Conservation (phyloP, 2,888 invertebrate genomes). For the Charanyca ferruginea region DNA sequence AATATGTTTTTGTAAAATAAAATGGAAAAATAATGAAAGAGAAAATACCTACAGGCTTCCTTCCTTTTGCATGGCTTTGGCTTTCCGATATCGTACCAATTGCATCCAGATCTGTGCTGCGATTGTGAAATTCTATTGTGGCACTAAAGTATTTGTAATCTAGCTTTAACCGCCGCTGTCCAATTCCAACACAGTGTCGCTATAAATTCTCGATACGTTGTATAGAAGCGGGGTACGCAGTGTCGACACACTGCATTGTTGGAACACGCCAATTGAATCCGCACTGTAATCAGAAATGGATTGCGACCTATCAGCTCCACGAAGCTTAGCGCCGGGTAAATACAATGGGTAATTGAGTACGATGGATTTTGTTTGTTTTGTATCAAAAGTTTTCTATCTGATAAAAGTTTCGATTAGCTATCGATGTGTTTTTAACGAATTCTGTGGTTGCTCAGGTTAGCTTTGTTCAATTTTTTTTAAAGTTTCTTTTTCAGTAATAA, state of each 20-base stretch:
- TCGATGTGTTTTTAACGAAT: slow-evolving; percentile 14
- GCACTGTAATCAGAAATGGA: slow-evolving; percentile 63
- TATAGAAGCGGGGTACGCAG: slow-evolving; percentile 44
- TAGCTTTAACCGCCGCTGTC: slow-evolving; percentile 50
- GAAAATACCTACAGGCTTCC: not conserved
- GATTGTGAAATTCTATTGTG: slow-evolving; percentile 60
- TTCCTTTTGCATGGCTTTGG: slow-evolving; percentile 29
- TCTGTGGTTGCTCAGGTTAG: not conserved
- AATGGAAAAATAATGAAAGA: not conserved
- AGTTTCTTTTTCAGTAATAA: not conserved
- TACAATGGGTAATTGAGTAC: slow-evolving; percentile 67
- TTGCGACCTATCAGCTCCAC: slow-evolving; percentile 52
- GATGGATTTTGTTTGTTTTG: slow-evolving; percentile 59
- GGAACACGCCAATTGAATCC: slow-evolving; percentile 58
- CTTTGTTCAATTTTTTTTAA: slow-evolving; percentile 4
- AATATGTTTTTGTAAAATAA: too few species aligned
- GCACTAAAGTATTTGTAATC: slow-evolving; percentile 61
- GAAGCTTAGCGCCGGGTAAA: slow-evolving; percentile 70
- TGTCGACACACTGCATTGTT: slow-evolving; percentile 53
- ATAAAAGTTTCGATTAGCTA: slow-evolving; percentile 47
- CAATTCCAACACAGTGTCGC: slow-evolving; percentile 51
- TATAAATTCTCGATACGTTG: slow-evolving; percentile 52
- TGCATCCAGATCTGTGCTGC: slow-evolving; percentile 48
- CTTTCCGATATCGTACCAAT: slow-evolving; percentile 44
- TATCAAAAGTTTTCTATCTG: slow-evolving; percentile 50